Evolutionary conservation across 2,797 vertebrate genomes (phyloP).

Genomic region (Sciurus vulgaris): DNA sequence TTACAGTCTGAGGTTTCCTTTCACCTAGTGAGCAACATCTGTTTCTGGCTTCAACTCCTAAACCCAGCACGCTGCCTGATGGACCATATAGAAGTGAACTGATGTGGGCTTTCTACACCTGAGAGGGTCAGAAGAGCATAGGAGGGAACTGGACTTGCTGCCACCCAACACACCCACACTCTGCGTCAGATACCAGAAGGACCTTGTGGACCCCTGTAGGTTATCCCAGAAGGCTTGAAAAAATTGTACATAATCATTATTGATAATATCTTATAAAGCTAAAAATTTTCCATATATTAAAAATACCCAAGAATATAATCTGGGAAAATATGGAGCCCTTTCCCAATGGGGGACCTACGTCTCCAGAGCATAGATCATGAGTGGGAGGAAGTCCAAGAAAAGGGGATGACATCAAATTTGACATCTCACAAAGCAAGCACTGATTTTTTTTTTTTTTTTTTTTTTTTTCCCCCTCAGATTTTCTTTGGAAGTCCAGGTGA

Average conservation of each 20-base stretch:
- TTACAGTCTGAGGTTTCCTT: not conserved
- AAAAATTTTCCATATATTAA: not conserved
- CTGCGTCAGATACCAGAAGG: not conserved
- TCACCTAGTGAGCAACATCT: not conserved
- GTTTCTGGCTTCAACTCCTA: not conserved
- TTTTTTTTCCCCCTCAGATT: not conserved
- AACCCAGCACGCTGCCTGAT: not conserved
- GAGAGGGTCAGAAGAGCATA: not conserved
- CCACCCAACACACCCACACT: not conserved
- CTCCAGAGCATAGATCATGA: accelerated
- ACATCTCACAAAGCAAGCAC: not conserved
- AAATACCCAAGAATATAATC: constrained; percentile 22
- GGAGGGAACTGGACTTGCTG: not conserved
- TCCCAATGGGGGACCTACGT: not conserved
- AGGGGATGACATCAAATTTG: not conserved
- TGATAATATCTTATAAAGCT: not conserved
- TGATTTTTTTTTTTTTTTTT: not conserved
- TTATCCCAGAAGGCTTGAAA: not conserved
- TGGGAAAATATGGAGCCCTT: not conserved
- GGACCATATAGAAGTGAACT: not conserved
- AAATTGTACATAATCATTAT: not conserved
- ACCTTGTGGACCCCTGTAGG: not conserved
- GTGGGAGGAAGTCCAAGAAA: not conserved
- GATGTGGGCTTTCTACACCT: not conserved
- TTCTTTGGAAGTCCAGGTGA: not conserved